Evolutionary conservation across 2,797 vertebrate species (phyloP).

Genomic region (Dendrocincla fuliginosa): DNA sequence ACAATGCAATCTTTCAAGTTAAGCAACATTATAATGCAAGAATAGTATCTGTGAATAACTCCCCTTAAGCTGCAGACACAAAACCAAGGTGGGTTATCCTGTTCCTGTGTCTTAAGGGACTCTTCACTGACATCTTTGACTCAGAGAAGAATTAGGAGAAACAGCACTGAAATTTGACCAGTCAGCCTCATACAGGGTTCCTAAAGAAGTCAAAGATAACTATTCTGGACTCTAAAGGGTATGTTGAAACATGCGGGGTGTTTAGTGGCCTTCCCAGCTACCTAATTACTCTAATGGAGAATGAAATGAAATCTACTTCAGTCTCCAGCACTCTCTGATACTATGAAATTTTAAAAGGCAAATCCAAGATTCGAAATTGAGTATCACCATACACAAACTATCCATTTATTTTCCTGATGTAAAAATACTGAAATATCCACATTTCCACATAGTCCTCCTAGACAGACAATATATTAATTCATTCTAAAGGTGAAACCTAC

Average conservation of each 20-base stretch:
- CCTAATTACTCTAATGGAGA: neutral
- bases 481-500: neutral
- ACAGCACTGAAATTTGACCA: neutral
- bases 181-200: neutral
- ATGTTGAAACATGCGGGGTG: neutral
- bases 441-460: neutral
- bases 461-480: neutral
- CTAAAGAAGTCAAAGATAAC: neutral
- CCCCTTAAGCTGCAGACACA: neutral
- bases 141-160: neutral
- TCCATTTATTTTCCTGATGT: neutral
- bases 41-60: neutral
- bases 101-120: neutral
- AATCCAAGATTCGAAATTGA: neutral
- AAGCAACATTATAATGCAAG: neutral
- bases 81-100: neutral
- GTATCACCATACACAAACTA: neutral
- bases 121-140: neutral
- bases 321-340: neutral
- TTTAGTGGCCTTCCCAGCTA: neutral
- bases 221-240: neutral
- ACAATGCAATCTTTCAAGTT: neutral
- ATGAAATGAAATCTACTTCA: neutral
- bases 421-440: neutral
- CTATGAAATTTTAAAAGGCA: neutral